These are phyloP conservation scores for Jacana jacana DNA, from an alignment of 2,113 vertebrate genomes.

Conservation along the genomic window DNA sequence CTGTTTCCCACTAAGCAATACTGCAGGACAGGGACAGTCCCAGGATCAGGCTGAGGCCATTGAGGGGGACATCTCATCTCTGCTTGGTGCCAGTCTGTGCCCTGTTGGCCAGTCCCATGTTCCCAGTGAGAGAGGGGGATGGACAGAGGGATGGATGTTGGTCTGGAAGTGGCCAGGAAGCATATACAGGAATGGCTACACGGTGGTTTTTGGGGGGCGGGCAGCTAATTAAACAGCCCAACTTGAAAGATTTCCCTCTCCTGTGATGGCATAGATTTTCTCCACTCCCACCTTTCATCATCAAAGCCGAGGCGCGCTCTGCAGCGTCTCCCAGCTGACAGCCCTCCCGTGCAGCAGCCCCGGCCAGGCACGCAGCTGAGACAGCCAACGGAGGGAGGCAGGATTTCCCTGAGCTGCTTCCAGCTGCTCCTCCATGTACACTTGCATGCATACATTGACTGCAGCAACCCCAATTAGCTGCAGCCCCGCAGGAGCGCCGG, in stretches of 20 bases:
- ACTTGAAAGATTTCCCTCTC: neutral
- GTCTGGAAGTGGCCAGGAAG: neutral
- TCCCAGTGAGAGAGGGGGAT: neutral
- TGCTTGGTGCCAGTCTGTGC: neutral
- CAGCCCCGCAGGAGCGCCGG: rapidly evolving
- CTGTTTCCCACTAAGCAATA: neutral
- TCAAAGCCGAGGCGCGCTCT: neutral
- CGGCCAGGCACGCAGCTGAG: rapidly evolving
- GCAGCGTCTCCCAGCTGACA: neutral
- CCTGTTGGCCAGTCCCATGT: rapidly evolving
- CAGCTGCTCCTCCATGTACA: neutral
- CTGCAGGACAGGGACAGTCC: neutral
- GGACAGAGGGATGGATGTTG: rapidly evolving
- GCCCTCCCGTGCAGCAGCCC: neutral
- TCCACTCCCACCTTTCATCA: neutral
- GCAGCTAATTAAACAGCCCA: neutral
- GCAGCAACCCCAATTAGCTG: neutral
- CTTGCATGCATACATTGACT: rapidly evolving
- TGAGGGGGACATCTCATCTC: neutral
- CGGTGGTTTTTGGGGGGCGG: neutral
- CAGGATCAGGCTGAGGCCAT: neutral
- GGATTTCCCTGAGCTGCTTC: too few relatives aligned
- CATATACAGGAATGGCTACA: rapidly evolving
- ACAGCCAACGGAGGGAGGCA: neutral
- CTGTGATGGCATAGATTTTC: neutral